Evolutionary conservation across 1,140 invertebrate genomes (phyloP).

Genomic region (Sipha flava): DNA sequence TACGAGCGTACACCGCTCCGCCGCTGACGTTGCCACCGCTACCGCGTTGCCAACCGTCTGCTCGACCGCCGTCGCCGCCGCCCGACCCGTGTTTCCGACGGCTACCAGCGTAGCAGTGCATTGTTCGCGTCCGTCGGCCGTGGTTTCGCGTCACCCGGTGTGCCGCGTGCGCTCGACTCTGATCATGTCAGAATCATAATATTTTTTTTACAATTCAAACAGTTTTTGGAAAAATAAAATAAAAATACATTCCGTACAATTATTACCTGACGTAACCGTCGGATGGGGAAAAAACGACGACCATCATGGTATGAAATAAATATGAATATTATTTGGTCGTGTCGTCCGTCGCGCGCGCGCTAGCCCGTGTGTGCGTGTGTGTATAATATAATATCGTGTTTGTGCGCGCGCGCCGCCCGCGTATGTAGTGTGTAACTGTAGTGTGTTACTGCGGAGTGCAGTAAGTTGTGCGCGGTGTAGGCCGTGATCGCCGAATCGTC

Average conservation of each 20-base stretch:
- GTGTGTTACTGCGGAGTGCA: too few species aligned
- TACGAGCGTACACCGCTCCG: not conserved
- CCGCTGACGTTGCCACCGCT: not conserved
- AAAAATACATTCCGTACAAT: too few species aligned
- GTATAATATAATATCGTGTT: too few species aligned
- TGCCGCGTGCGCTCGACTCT: not conserved
- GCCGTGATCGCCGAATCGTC: not conserved
- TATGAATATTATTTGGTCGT: not conserved
- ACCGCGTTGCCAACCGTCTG: not conserved
- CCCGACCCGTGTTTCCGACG: too few species aligned
- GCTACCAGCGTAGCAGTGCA: too few species aligned
- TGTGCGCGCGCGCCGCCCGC: not conserved
- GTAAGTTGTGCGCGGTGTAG: not conserved
- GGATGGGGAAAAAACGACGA: too few species aligned
- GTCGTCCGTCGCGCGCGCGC: not conserved
- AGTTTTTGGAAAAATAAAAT: too few species aligned
- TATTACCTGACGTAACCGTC: too few species aligned
- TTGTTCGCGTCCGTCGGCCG: conserved; percentile 26
- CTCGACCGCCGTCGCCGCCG: not conserved
- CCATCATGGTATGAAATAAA: not conserved
- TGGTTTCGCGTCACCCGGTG: not conserved
- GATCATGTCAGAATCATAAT: not conserved
- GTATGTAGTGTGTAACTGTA: not conserved
- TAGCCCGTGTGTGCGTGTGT: not conserved
- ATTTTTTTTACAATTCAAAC: too few species aligned